Base-by-base conservation (phyloP, 2,888 invertebrate species). In the Crossocerus cetratus region DNA sequence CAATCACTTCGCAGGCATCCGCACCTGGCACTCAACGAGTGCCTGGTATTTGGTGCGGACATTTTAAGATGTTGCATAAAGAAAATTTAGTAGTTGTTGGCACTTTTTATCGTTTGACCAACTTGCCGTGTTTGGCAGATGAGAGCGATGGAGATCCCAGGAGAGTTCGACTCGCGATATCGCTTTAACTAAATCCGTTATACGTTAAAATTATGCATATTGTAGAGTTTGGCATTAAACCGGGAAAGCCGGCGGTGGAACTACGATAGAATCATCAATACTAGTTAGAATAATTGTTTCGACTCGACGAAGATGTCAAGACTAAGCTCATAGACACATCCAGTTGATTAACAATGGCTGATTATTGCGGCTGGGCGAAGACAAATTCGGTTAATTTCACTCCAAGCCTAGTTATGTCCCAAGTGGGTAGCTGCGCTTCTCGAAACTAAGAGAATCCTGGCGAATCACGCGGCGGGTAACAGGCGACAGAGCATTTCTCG, bases 351-450 rank as follows among this genome's bases (percentile, higher is more conserved):
- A 86, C 85, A 76, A 79, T 65, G 78, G 68, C 82, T 82, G 84
- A 87, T 87, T 86, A 86, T 83, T 84, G 84, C 83, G 82, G 77
- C 69, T 64, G 49, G 49, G 49, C 11, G 72, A 68, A 74, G 85
- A 86, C 86, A 83, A 84, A 86, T 85, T 85, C 78, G 74, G 78
- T 83, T 83, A 83, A 84, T 82, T 82, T 78, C 78, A 77, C 70
- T 74, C 18, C 64, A 72, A 74, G 80, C 73, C 72, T 76, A 73
- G 65, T 65, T 56, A 55, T 49, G 69, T 71, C 64, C 56, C 68
- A 64, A 43, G 56, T 45, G 63, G 69, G 22, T 56, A 20, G 42
- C 53, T 45, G 3, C 16, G 4, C 16, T 22, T 21, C 53, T 49
- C 44, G 45, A 59, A 68, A 68, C 32, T 18, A 18, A 65, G 61